A percentile compares a stretch with the other conserved stretches of the same genome.
Conservation (phyloP, 1,140 invertebrate species). For the Aphis gossypii region DNA sequence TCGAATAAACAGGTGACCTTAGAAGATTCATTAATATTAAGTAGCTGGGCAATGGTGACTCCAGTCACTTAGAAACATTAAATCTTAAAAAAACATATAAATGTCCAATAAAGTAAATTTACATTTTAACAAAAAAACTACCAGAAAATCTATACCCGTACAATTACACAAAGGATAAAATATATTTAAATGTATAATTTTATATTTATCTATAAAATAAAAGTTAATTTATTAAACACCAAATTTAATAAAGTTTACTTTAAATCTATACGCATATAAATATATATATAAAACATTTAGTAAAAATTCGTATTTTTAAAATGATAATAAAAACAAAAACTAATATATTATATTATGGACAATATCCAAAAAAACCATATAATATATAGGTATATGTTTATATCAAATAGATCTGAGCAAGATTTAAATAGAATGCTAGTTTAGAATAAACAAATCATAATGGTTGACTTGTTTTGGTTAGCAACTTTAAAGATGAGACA, state of each 20-base stretch:
- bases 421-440: constrained; percentile 21
- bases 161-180: background rate
- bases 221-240: background rate
- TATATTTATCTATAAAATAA: background rate
- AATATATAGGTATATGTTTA: background rate
- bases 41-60: too few relatives aligned
- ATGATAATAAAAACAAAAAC: constrained; percentile 15
- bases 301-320: background rate
- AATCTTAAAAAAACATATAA: background rate
- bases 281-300: background rate
- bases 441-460: background rate
- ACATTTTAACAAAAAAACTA: background rate
- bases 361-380: background rate
- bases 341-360: background rate
- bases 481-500: background rate
- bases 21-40: too few relatives aligned
- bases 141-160: background rate
- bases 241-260: constrained; percentile 17
- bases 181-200: background rate
- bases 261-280: background rate
- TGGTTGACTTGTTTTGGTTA: background rate
- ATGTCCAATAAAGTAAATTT: background rate
- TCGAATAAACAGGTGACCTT: background rate
- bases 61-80: too few relatives aligned
- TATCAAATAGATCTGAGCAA: background rate